These are phyloP conservation scores for Chaetodon auriga DNA, from an alignment of 2,113 vertebrate genomes.

Conservation along the genomic window DNA sequence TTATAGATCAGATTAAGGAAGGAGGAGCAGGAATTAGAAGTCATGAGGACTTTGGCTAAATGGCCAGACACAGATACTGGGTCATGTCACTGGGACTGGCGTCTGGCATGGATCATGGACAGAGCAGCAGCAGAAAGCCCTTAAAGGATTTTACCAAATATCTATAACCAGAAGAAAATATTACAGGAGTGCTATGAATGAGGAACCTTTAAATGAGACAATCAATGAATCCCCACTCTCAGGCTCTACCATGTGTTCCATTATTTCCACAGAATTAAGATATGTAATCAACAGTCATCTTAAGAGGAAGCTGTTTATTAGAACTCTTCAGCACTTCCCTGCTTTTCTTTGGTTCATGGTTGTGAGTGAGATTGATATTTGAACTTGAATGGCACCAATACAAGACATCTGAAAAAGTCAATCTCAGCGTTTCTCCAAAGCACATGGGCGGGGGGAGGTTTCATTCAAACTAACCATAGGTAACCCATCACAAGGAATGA, in stretches of 20 bases:
- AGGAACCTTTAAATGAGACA: background rate
- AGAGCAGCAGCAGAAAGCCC: background rate
- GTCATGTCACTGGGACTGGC: conserved; percentile 42
- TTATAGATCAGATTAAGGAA: conserved; percentile 58
- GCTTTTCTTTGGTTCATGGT: background rate
- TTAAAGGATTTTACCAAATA: background rate
- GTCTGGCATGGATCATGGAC: background rate
- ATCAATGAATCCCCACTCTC: background rate
- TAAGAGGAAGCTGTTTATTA: background rate
- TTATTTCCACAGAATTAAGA: too few species aligned
- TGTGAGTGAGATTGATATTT: background rate
- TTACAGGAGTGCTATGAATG: background rate
- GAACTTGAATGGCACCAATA: background rate
- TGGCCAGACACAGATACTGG: conserved; percentile 48
- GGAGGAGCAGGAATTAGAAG: conserved; percentile 50
- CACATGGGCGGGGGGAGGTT: too few species aligned
- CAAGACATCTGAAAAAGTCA: background rate
- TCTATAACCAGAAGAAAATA: background rate
- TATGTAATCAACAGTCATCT: background rate
- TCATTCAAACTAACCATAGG: background rate
- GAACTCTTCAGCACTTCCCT: background rate
- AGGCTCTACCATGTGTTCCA: background rate
- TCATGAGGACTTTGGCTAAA: conserved; percentile 23
- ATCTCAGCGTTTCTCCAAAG: background rate
- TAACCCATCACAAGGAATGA: too few species aligned